A percentile compares a stretch with the other conserved stretches of the same genome.
These are phyloP conservation scores for Sinocyclocheilus anophthalmus DNA, from an alignment of 2,113 vertebrate genomes.

Conservation along the genomic window DNA sequence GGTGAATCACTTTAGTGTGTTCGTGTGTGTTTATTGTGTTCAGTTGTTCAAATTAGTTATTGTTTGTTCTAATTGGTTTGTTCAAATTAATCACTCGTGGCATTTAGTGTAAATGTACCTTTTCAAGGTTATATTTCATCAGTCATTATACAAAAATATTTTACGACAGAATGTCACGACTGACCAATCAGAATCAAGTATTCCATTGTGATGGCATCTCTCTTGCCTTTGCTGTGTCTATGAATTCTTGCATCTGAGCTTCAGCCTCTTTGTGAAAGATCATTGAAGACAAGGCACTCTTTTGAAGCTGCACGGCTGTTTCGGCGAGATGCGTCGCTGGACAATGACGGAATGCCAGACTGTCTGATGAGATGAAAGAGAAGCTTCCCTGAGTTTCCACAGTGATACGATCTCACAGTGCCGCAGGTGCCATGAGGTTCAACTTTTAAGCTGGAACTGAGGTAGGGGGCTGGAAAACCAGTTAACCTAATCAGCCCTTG, in stretches of 20 bases:
- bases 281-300: not conserved
- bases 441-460: not conserved
- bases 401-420: conserved; percentile 16
- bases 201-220: not conserved
- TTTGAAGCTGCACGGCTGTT: not conserved
- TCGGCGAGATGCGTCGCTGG: not conserved
- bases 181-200: not conserved
- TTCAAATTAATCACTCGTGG: not conserved
- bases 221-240: not conserved
- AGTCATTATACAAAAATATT: not conserved
- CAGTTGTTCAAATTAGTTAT: too few species aligned
- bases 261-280: not conserved
- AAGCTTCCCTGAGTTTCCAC: conserved; percentile 3
- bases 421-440: conserved; percentile 4
- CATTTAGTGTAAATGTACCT: not conserved
- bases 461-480: not conserved
- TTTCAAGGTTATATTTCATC: not conserved
- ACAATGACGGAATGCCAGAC: not conserved
- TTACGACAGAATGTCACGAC: not conserved
- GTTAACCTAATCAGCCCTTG: not conserved
- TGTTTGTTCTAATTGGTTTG: too few species aligned
- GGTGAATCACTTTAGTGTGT: too few species aligned
- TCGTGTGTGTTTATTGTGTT: too few species aligned
- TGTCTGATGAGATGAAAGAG: conserved; percentile 18
- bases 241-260: not conserved